Conservation (phyloP, 2,797 vertebrate genomes). For the Selene dorsalis region DNA sequence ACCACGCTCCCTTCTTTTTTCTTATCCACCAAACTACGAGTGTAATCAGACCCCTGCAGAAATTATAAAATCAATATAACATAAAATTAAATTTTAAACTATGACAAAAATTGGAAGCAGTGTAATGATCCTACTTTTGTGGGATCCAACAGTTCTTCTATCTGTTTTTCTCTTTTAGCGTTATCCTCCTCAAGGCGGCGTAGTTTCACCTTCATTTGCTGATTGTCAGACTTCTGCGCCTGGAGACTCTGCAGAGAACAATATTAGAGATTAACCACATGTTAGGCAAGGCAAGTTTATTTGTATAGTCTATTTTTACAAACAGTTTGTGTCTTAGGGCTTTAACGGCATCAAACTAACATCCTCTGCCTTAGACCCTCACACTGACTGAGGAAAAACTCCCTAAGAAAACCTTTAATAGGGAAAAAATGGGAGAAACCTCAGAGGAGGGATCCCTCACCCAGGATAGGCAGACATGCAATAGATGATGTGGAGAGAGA, state of each 20-base stretch:
- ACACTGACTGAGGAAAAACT: too few species aligned
- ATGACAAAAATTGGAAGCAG: background rate
- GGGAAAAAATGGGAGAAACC: too few species aligned
- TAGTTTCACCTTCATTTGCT: slow-evolving; percentile 90
- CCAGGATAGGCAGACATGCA: too few species aligned
- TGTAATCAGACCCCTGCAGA: slow-evolving; percentile 88
- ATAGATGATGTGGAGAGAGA: too few species aligned
- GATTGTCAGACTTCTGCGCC: slow-evolving; percentile 87
- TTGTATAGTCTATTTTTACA: too few species aligned
- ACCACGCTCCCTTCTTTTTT: slow-evolving; percentile 87
- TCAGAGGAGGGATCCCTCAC: too few species aligned
- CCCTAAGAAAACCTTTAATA: too few species aligned
- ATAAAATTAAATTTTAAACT: too few species aligned
- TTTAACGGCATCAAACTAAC: too few species aligned
- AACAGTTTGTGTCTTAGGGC: too few species aligned
- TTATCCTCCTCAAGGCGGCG: slow-evolving; percentile 92
- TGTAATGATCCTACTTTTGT: slow-evolving; percentile 79
- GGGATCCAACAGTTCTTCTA: slow-evolving; percentile 91
- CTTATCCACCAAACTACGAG: slow-evolving; percentile 87
- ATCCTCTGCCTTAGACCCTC: too few species aligned
- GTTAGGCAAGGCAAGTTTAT: background rate
- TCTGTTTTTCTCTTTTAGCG: slow-evolving; percentile 90
- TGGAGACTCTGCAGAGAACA: slow-evolving; percentile 81
- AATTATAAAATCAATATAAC: too few species aligned
- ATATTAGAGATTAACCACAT: background rate